A percentile compares a stretch with the other conserved stretches of the same genome.
phyloP scores from a whole-genome alignment of 2,113 vertebrate genomes.

The Corythornis cristatus region DNA sequence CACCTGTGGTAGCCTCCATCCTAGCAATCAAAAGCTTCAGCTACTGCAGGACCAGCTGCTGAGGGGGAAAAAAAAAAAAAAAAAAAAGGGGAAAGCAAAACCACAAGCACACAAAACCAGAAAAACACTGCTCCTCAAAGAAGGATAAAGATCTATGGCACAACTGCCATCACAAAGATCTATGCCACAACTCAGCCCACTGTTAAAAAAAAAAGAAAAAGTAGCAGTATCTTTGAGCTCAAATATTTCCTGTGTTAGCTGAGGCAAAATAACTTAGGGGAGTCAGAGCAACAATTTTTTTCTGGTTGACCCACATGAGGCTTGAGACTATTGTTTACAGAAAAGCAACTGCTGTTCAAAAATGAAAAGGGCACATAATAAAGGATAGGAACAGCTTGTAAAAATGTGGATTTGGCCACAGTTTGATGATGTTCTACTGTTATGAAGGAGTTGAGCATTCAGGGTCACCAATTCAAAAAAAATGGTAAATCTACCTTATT shows the following conservation, averaged over 20 bases:
- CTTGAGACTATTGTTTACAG: not conserved
- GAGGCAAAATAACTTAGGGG: not conserved
- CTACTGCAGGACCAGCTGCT: not conserved
- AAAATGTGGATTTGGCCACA: not conserved
- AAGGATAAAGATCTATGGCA: not conserved
- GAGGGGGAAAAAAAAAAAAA: not conserved
- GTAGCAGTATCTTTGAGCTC: not conserved
- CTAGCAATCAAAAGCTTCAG: fast-evolving
- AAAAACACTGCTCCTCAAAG: not conserved
- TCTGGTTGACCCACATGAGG: not conserved
- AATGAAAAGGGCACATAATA: not conserved
- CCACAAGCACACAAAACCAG: not conserved
- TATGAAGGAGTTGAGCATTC: not conserved
- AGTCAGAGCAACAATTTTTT: not conserved
- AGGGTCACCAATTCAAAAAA: not conserved
- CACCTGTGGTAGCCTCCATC: fast-evolving
- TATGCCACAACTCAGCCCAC: not conserved
- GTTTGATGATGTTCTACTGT: not conserved
- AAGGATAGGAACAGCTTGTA: not conserved
- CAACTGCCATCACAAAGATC: not conserved
- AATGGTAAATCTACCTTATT: not conserved
- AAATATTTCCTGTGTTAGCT: not conserved
- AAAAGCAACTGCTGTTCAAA: not conserved
- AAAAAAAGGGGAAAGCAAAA: not conserved
- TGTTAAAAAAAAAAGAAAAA: not conserved